Evolutionary conservation across 2,888 invertebrate genomes (phyloP), one percentile per base, ranked within the genome.

Genomic region (Andrena bucephala): DNA sequence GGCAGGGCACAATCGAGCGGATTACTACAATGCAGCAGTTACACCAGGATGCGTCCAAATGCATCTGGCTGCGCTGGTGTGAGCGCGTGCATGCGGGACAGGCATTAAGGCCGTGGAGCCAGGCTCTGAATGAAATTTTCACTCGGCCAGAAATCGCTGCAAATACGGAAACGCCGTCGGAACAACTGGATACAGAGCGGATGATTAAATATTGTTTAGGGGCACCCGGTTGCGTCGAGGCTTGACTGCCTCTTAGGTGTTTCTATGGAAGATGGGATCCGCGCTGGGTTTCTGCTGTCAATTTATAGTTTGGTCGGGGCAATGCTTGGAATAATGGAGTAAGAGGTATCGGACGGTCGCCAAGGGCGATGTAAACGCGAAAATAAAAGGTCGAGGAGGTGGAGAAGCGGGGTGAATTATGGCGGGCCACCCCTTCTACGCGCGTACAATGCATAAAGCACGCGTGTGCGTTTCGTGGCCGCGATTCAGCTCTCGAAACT

Each of bases 21-120:
- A 84, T 87, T 75, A 78, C 66, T 81, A 88, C 88, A 88, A 88
- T 88, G 87, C 59, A 60, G 65, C 83, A 77, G 83, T 76, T 87
- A 85, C 87, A 81, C 84, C 85, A 81, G 82, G 86, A 85, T 83
- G 87, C 85, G 71, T 80, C 72, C 81, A 81, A 85, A 78, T 77
- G 82, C 80, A 70, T 86, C 75, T 73, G 13, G 71, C n/a, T 27
- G 63, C 70, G 29, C 27, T 73, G 31, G 59, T 50, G 27, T 13
- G 24, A n/a, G 3, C 8, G 7, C 16, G 20, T 29, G 60, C 42
- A 52, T 59, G 70, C 27, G 48, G 65, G 33, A 69, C 70, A 42
- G 69, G 52, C 74, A 79, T 81, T 62, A 73, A 74, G 81, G 79
- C 48, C 70, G 80, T 29, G 20, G 8, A 24, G 52, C 29, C 29